Evolutionary conservation across 2,797 vertebrate species (phyloP), one percentile per base, ranked within the genome.

Genomic region (Mormyrops attenuatus): DNA sequence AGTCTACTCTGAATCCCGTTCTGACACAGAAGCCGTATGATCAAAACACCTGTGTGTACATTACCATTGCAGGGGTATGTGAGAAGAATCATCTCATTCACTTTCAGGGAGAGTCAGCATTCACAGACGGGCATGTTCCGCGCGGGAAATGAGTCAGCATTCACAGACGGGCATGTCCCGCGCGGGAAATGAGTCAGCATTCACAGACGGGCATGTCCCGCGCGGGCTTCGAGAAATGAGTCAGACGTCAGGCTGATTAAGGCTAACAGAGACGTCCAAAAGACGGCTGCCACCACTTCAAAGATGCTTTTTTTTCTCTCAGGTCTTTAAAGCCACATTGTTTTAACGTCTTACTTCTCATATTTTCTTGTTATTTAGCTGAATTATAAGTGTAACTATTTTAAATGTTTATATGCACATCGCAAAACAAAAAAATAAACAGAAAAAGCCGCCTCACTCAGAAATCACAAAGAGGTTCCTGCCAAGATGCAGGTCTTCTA

Each of bases 191-290:
- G 5, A 69, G 87, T 87, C 50, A 88, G 47, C 50, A 30, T 52
- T 34, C 44, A 50, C 41, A 50, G 41, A 47, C 26, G 2, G 0
- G 41, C 44, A 85, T 3, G 73, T 77, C 73, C 69, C 34, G 3
- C 34, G n/a, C 7, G 66, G 34, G 66, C 57, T 66, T 38, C 30
- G 60, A 30, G 60, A 86, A 89, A 87, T 66, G 5, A 69, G 87
- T 87, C 50, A 88, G 47, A 80, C 52, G 8, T 73, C 84, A 22
- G 26, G 85, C 5, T 49, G n/a, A 88, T 88, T 84, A 82, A 60
- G 80, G 53, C 77, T 44, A 44, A 77, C 66, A 86, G 66, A 84
- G 69, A 57, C 52, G 17, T 63, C 53, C 26, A 7, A 89, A 73
- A 34, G 63, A 57, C 52, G 69, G 60, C n/a, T 80, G 89, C 34